A percentile compares a stretch with the other conserved stretches of the same genome.
phyloP scores from a whole-genome alignment of 1,140 invertebrate species.

The Diorhabda carinulata region DNA sequence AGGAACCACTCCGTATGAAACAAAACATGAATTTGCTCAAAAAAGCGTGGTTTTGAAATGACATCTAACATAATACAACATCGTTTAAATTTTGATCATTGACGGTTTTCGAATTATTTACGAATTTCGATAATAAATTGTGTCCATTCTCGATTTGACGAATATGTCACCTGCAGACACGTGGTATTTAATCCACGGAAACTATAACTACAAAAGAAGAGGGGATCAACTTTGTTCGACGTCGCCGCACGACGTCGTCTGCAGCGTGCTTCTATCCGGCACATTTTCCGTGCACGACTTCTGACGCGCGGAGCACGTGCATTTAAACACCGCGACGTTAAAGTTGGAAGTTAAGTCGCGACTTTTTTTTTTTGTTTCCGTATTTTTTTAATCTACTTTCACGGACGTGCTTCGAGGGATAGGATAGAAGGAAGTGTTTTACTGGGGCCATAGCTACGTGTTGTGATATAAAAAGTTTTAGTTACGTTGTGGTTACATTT shows the following conservation, averaged over 20 bases:
- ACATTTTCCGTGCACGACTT: slow-evolving; percentile 7
- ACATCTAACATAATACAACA: no score
- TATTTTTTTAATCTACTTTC: not conserved
- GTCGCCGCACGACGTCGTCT: slow-evolving; percentile 6
- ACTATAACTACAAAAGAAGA: not conserved
- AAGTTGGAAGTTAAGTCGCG: not conserved
- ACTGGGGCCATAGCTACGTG: no score
- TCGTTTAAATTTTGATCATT: no score
- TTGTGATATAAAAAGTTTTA: no score
- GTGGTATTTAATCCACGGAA: not conserved
- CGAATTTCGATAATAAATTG: no score
- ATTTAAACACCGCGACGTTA: not conserved
- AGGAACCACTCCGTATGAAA: no score
- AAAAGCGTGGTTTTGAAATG: no score
- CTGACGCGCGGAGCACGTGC: slow-evolving; percentile 8
- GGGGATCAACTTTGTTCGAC: not conserved
- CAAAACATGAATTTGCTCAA: no score
- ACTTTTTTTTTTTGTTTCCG: not conserved
- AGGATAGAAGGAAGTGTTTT: not conserved
- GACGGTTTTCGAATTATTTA: no score
- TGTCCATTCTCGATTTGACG: no score
- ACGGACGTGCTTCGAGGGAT: slow-evolving; percentile 1
- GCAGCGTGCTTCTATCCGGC: slow-evolving; percentile 4
- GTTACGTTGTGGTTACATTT: no score
- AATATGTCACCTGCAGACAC: not conserved